Percentiles rank a stretch among this genome's conserved stretches.
Evolutionary conservation across 2,113 vertebrate species (phyloP).

Genomic region (Podarcis raffonei): DNA sequence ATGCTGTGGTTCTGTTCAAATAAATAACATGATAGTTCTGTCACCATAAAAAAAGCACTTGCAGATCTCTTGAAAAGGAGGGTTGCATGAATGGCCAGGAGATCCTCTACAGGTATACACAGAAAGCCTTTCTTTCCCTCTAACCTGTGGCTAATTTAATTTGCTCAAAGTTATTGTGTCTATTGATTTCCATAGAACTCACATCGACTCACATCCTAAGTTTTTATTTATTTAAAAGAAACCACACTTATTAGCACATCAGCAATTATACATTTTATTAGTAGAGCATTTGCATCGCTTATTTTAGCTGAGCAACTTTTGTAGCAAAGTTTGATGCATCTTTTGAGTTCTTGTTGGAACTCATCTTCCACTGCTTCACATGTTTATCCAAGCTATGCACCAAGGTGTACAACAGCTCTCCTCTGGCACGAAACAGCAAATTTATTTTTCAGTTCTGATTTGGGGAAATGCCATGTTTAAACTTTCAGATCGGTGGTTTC

Average conservation of each 20-base stretch:
- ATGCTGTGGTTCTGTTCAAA: neutral
- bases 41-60: neutral
- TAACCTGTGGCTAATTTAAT: neutral
- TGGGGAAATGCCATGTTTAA: neutral
- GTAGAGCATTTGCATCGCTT: neutral
- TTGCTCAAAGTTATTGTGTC: neutral
- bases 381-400: neutral
- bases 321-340: neutral
- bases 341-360: neutral
- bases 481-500: neutral
- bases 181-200: neutral
- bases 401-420: neutral
- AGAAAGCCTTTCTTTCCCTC: neutral
- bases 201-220: neutral
- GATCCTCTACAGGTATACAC: neutral
- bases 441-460: neutral
- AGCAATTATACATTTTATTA: neutral
- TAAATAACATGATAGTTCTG: neutral
- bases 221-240: neutral
- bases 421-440: neutral
- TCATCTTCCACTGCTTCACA: neutral
- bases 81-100: no score
- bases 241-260: neutral
- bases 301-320: neutral
- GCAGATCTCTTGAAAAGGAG: neutral